Base-by-base conservation (phyloP, 92 coral and sea anemone genomes). In the Palythoa grandis region DNA sequence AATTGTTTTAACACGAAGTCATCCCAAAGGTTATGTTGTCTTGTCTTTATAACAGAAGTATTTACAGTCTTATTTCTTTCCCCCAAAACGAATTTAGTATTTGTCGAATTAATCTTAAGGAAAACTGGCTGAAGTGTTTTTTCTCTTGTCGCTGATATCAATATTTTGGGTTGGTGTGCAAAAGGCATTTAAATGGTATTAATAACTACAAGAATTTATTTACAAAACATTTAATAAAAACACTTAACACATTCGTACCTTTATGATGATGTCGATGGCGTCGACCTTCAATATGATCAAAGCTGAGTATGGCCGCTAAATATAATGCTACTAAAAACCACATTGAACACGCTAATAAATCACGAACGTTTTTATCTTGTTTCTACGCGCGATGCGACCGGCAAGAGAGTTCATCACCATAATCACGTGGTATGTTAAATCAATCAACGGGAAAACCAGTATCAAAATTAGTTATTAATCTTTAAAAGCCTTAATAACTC, bases 341-440 rank as follows among this genome's bases (percentile, higher is more conserved):
- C 85, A 80, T 79, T 65, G 43, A 16, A 48, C 20, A 80, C 9
- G 25, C n/a, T 11, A 63, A 80, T 25, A 43, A 20, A 50, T 63
- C 72, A 12, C 61, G 20, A 43, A 16, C 52, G 8, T 53, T 40
- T 22, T 48, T 35, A 19, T 11, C 72, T 11, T 43, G 24, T 29
- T 48, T 47, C 15, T 80, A 48, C 20, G 74, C 50, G 70, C 40
- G 22, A 43, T 66, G 11, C 43, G 66, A 39, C 74, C 16, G 74
- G 39, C 22, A 43, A 80, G 39, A 57, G 4, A 80, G 19, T 12
- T 80, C 61, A 7, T 43, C 29, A 20, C 73, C 48, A 48, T 68
- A 47, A 63, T 80, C 85, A 80, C 85, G 85, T 80, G 85, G 15
- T 67, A 23, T 67, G 11, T 65, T 80, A 1, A 80, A 67, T 67